phyloP scores from a whole-genome alignment of 2,888 invertebrate species.

The Cantharis rustica region DNA sequence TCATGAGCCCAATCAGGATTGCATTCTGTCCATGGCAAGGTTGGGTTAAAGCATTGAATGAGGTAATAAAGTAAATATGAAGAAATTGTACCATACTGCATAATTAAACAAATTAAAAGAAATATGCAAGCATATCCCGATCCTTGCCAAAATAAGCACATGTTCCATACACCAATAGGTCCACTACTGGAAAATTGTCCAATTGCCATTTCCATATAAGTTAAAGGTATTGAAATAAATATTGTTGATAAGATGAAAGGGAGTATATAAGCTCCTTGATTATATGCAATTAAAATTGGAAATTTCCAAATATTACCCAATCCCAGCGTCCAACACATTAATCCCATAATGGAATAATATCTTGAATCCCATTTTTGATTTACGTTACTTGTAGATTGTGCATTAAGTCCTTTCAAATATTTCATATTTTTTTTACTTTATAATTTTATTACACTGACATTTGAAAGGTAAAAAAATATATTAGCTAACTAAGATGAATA shows the following conservation, averaged over 20 bases:
- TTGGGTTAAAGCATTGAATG: constrained; percentile 1
- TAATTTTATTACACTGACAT: not conserved
- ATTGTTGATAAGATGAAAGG: not conserved
- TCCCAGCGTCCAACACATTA: constrained; percentile 11
- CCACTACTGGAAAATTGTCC: constrained; percentile 28
- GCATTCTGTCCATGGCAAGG: constrained; percentile 20
- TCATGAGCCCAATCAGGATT: constrained; percentile 20
- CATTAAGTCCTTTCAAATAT: not conserved
- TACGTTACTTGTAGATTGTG: not conserved
- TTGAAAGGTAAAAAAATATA: not conserved
- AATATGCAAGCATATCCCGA: constrained; percentile 15
- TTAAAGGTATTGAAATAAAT: constrained; percentile 16
- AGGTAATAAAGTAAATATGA: constrained; percentile 18
- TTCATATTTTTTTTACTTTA: not conserved
- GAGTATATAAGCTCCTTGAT: constrained; percentile 1
- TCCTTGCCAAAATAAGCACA: constrained; percentile 25
- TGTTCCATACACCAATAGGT: constrained; percentile 23
- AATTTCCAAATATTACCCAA: constrained; percentile 10
- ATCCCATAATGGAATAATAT: not conserved
- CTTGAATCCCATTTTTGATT: constrained; percentile 1
- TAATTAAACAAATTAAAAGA: constrained; percentile 4
- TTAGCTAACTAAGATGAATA: not conserved
- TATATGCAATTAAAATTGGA: not conserved
- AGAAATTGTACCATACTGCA: constrained; percentile 12
- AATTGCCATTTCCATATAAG: constrained; percentile 25